Evolutionary conservation across 2,888 invertebrate species (phyloP), one percentile per base, ranked within the genome.

Genomic region (Caenorhabditis macrosperma): DNA sequence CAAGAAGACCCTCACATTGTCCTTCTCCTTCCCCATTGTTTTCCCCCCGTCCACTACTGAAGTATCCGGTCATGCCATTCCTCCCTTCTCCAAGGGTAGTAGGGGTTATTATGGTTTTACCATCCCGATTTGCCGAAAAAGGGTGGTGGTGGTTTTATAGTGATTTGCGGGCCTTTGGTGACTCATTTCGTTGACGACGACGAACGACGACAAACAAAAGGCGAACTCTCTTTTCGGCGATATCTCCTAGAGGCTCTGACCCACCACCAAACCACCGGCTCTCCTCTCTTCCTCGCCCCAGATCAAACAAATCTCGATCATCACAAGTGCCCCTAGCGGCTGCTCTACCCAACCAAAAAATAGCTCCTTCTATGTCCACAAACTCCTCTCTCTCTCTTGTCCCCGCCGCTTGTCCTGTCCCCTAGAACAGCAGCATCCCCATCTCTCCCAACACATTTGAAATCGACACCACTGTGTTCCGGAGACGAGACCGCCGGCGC

Each of bases 31-130:
- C n/a, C 33, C 54, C 38, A 75, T 67, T 66, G 60, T 67, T 66
- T 60, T 60, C 64, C 26, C 33, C 28, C 52, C 24, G n/a, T n/a
- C n/a, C n/a, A n/a, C 38, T 48, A 30, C 54, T 48, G 59, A 41
- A 59, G 63, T 55, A 57, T 48, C 55, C 74, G 12, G 33, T 57
- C 26, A 22, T 30, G 22, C 26, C 33, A 28, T 22, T 44, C 54
- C 35, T 33, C 46, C 33, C 35, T 35, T 41, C n/a, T 35, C 52
- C 30, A 44, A 12, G 55, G 57, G 67, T 54, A 55, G 59, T 59
- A 30, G 24, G 9, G 71, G 71, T 71, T 71, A 71, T 71, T 71
- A 71, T 71, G 71, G 71, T 71, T 71, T 71, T 71, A 71, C 71
- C 71, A 71, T 61, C 60, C 60, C 54, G 30, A 30, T 54, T 54